Evolutionary conservation across 64 coral and sea anemone genomes (phyloP).

Genomic region (Actinia tenebrosa): DNA sequence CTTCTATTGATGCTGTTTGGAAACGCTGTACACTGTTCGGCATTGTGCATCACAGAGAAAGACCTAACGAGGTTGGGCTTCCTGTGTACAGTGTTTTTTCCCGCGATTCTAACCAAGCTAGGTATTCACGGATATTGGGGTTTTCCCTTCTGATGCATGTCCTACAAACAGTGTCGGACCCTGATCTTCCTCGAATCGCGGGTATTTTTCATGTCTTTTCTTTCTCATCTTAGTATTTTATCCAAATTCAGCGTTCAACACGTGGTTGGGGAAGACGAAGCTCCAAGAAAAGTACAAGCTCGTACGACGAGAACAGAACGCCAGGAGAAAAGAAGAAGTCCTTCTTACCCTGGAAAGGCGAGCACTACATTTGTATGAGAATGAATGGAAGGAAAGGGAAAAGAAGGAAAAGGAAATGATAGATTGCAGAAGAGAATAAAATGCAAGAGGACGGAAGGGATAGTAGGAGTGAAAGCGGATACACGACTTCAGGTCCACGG

Average conservation of each 20-base stretch:
- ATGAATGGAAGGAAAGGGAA: not conserved
- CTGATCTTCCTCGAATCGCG: not conserved
- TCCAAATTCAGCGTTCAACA: slow-evolving; percentile 42
- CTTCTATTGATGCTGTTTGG: no score
- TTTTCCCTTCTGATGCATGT: no score
- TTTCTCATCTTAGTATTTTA: not conserved
- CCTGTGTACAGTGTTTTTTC: no score
- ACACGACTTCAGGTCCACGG: no score
- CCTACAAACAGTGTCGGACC: no score
- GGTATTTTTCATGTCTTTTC: not conserved
- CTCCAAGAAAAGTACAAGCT: slow-evolving; percentile 32
- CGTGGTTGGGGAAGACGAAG: slow-evolving; percentile 50
- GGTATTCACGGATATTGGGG: no score
- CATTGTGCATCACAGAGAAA: no score
- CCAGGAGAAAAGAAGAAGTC: slow-evolving; percentile 67
- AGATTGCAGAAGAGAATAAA: not conserved
- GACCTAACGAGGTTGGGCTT: no score
- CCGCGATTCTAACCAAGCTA: no score
- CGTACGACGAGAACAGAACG: slow-evolving; percentile 45
- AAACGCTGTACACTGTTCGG: no score
- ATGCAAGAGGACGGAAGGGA: no score
- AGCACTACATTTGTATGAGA: no score
- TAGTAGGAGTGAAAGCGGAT: not conserved
- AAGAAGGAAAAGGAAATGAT: not conserved
- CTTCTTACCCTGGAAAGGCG: slow-evolving; percentile 88